Evolutionary conservation across 2,797 vertebrate species (phyloP), one percentile per base, ranked within the genome.

Genomic region (Acridotheres tristis): DNA sequence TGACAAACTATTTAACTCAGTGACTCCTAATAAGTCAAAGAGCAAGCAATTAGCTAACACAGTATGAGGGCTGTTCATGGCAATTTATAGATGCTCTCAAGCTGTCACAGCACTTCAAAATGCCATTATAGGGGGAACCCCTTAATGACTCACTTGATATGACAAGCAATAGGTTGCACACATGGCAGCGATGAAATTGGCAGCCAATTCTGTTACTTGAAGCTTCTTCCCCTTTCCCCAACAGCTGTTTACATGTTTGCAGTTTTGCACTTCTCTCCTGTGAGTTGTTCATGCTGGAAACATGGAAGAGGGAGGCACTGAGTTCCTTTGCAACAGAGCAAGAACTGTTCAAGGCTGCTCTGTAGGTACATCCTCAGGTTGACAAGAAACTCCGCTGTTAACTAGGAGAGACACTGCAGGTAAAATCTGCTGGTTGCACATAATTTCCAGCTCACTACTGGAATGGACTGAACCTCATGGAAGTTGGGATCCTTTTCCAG

Each of bases 1-100:
- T 99, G 98, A 99, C 98, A 99, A 99, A 99, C 99, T 98, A 99
- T 99, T 98, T 98, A 99, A 98, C 98, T 98, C 98, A 97, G 98
- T 98, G 98, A 99, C 98, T 99, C 98, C 97, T 97, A 98, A 98
- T 97, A 98, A 99, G 98, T 98, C 99, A 99, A 99, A 99, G 99
- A 99, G 99, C 99, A 99, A 98, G 98, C 99, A 99, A 99, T 99
- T 99, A 99, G 98, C 98, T 98, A 98, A 98, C 98, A 83, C 98
- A 98, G 98, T 98, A 98, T 98, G 98, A 98, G 97, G 98, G 97
- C 98, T 98, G 98, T 97, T 98, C 96, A 96, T 97, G 97, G 98
- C 98, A 98, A 99, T 99, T 99, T 99, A 99, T 99, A 98, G 98
- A 98, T 95, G 95, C 97, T 98, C 98, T 98, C 97, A 97, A 98